Evolutionary conservation across 2,888 invertebrate genomes (phyloP).

Genomic region (Melikaiella ostensackeni): DNA sequence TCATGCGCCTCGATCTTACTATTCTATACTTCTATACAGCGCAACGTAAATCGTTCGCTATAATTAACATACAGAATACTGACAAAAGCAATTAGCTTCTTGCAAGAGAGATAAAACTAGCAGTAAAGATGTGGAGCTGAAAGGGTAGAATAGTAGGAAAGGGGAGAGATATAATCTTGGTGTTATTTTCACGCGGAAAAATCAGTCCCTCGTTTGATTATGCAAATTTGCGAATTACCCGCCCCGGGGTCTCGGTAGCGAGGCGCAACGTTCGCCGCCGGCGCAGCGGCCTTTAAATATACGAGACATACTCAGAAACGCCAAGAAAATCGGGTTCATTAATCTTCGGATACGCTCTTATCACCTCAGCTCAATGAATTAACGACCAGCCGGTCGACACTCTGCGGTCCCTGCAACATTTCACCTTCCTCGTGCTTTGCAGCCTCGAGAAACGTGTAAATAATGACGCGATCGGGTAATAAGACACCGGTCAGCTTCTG

Average conservation of each 20-base stretch:
- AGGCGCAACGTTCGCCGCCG: slow-evolving; percentile 35
- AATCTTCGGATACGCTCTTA: slow-evolving; percentile 44
- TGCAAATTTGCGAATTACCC: slow-evolving; percentile 32
- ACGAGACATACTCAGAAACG: slow-evolving; percentile 37
- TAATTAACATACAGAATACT: not conserved
- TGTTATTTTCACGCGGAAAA: slow-evolving; percentile 39
- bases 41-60: not conserved
- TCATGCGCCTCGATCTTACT: too few species aligned
- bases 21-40: too few species aligned
- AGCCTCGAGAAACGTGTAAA: slow-evolving; percentile 52
- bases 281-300: slow-evolving; percentile 47
- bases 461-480: slow-evolving; percentile 62
- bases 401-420: slow-evolving; percentile 16
- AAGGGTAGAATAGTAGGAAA: slow-evolving; percentile 3
- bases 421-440: slow-evolving; percentile 13
- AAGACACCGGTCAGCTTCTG: slow-evolving; percentile 64
- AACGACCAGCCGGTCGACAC: slow-evolving; percentile 45
- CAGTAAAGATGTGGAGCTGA: slow-evolving; percentile 16
- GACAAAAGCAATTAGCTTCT: slow-evolving; percentile 19
- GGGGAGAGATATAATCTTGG: slow-evolving; percentile 26
- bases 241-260: slow-evolving; percentile 29
- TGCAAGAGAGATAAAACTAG: not conserved
- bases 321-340: slow-evolving; percentile 38
- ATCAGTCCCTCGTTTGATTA: slow-evolving; percentile 35
- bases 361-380: slow-evolving; percentile 53